phyloP scores from a whole-genome alignment of 2,113 vertebrate species.

The Leptosomus discolor region DNA sequence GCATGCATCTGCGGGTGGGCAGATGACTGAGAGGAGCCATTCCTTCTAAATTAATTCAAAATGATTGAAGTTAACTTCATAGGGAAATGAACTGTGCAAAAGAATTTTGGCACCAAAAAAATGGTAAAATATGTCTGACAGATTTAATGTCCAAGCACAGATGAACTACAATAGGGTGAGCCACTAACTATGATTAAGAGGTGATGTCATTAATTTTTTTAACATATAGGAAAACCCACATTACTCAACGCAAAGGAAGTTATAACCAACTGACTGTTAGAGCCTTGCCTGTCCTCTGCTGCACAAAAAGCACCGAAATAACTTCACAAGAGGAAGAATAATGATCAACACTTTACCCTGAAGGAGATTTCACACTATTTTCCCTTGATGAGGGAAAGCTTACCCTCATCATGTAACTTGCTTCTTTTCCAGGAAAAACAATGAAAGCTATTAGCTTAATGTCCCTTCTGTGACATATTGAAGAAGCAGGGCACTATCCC shows the following conservation, averaged over 20 bases:
- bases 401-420: background rate
- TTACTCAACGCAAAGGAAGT: background rate
- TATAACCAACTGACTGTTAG: background rate
- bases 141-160: background rate
- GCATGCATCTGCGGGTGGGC: background rate
- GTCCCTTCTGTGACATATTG: background rate
- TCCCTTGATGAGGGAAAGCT: background rate
- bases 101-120: conserved; percentile 6
- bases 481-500: background rate
- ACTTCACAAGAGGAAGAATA: background rate
- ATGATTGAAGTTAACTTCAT: conserved; percentile 7
- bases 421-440: conserved; percentile 10
- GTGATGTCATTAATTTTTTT: conserved; percentile 5
- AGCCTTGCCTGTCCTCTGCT: background rate
- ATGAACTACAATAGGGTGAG: background rate
- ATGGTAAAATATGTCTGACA: background rate
- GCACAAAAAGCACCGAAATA: background rate
- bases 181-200: background rate
- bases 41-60: conserved; percentile 44
- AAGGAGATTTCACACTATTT: conserved; percentile 20
- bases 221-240: background rate
- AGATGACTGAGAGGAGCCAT: background rate
- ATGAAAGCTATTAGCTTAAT: background rate
- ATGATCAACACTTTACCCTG: background rate
- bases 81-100: background rate